Conservation (phyloP, 2,888 invertebrate species). For the Nomada ferruginata region DNA sequence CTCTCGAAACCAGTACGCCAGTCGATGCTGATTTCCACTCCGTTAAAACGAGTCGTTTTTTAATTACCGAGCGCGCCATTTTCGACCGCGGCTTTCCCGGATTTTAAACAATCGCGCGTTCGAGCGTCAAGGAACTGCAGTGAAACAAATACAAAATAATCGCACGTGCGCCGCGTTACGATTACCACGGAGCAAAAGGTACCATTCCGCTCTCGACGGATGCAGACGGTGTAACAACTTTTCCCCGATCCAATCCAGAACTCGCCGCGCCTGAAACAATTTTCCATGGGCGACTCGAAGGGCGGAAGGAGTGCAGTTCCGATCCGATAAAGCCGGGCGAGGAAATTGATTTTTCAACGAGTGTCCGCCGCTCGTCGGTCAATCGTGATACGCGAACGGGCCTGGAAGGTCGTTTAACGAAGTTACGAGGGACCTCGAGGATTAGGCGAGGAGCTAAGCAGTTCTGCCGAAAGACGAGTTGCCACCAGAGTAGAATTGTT, state of each 20-base stretch:
- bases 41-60: neutral
- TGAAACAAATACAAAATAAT: too few relatives aligned
- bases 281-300: neutral
- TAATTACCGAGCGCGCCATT: too few relatives aligned
- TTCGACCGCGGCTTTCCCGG: too few relatives aligned
- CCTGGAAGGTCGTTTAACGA: conserved; percentile 68
- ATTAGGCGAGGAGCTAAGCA: conserved; percentile 72
- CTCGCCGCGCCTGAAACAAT: neutral
- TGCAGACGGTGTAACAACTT: too few relatives aligned
- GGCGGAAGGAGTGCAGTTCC: neutral
- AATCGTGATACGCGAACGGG: conserved; percentile 49
- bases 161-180: too few relatives aligned
- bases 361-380: conserved; percentile 25
- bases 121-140: too few relatives aligned
- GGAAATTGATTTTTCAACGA: conserved; percentile 53
- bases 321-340: neutral
- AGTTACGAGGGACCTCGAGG: conserved; percentile 69
- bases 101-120: too few relatives aligned
- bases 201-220: too few relatives aligned
- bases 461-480: conserved; percentile 70
- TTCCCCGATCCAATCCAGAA: neutral
- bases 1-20: conserved; percentile 4
- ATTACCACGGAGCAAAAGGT: too few relatives aligned
- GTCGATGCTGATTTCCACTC: neutral
- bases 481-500: conserved; percentile 64